Evolutionary conservation across 2,888 invertebrate species (phyloP).

Genomic region (Protonemura montana): DNA sequence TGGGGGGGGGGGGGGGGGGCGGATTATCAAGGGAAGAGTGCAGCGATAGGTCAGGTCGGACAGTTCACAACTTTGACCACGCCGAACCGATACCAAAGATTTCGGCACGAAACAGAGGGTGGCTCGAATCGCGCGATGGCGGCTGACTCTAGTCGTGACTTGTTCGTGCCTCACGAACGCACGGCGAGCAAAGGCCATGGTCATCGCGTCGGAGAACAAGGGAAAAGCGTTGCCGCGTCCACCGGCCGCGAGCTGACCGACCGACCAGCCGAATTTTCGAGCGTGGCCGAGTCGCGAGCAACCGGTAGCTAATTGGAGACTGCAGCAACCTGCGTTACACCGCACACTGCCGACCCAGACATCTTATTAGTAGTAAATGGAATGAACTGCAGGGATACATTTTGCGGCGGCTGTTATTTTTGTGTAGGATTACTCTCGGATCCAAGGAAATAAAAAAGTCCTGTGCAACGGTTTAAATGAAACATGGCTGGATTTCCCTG

Average conservation of each 20-base stretch:
- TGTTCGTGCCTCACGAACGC: conserved; percentile 28
- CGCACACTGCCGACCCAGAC: not conserved
- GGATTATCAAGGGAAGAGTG: too few relatives aligned
- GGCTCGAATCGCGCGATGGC: not conserved
- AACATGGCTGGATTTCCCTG: not conserved
- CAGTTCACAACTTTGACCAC: too few relatives aligned
- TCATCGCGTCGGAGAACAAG: not conserved
- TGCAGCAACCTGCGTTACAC: not conserved
- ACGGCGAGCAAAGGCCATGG: conserved; percentile 22
- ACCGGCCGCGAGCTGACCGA: not conserved
- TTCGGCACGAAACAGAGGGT: not conserved
- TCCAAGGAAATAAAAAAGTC: not conserved
- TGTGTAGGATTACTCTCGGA: not conserved
- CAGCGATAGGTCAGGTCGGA: too few relatives aligned
- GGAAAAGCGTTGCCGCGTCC: too few relatives aligned
- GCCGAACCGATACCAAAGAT: not conserved
- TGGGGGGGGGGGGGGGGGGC: too few relatives aligned
- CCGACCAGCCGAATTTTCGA: not conserved
- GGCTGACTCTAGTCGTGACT: not conserved
- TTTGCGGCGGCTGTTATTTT: too few relatives aligned
- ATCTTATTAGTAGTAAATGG: not conserved
- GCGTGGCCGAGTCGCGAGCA: not conserved
- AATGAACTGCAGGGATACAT: too few relatives aligned
- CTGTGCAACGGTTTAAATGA: not conserved
- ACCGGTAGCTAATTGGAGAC: not conserved